Base-by-base conservation (phyloP, 2,113 vertebrate species). In the Pseudorasbora parva region DNA sequence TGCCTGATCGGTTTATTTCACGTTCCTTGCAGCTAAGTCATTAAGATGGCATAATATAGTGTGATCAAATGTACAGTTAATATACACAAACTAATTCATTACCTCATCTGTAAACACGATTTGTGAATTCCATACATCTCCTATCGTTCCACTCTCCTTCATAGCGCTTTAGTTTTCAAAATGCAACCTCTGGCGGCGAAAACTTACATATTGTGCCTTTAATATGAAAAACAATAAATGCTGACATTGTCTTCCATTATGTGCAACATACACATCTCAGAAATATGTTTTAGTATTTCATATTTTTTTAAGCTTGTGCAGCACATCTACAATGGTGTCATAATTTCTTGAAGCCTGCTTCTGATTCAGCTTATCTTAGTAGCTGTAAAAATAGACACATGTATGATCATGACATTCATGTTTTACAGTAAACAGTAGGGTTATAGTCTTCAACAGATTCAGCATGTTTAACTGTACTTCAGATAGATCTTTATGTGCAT, bases 211-310 rank as follows among this genome's bases (percentile, higher is more conserved):
- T 45, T 45, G 43, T 45, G 10, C 43, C 43, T 45, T 45, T 45
- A 45, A 51, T 4, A 21, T 10, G 0, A 10, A n/a, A 11, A n/a
- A 11, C 4, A 23, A 23, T 11, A 23, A 41, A 69, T 41, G 66
- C 19, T 69, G 19, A 69, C 33, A 69, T n/a, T n/a, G 66, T 69
- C 66, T 69, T 41, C 33, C 66, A 41, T 69, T 21, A 41, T 41
- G 66, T 69, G 64, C 33, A 68, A 6, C 19, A 68, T 8, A 41
- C 10, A 68, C 64, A 41, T 21, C 33, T 69, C 17, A 41, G 10
- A 68, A 10, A 41, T 49, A 49, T 69, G 8, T 68, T 66, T 66
- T 19, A 19, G 27, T 19, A 66, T 37, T 68, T 66, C 15, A 19
- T 21, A 37, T 10, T 17, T 37, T 7, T 17, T 30, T 33, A 66